Conservation (phyloP, 2,113 vertebrate species). For the Daboia siamensis region DNA sequence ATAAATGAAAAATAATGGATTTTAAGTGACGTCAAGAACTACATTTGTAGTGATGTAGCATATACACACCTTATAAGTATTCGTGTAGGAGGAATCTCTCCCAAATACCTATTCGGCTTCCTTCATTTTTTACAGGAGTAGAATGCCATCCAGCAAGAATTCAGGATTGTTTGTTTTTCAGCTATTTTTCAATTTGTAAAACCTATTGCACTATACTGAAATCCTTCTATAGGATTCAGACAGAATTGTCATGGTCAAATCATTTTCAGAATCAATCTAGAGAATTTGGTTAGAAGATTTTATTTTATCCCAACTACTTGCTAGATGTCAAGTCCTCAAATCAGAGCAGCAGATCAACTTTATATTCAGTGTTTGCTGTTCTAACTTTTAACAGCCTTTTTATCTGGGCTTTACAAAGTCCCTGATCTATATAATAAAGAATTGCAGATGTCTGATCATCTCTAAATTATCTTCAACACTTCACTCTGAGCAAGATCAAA, state of each 20-base stretch:
- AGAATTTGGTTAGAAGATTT: neutral
- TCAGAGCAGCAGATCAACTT: conserved; percentile 49
- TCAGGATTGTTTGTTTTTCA: neutral
- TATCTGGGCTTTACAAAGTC: conserved; percentile 43
- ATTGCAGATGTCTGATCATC: conserved; percentile 23
- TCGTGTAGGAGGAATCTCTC: neutral
- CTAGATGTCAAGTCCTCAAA: conserved; percentile 53
- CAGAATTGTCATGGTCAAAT: neutral
- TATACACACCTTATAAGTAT: neutral
- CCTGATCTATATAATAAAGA: conserved; percentile 37
- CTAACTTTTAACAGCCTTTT: conserved; percentile 30
- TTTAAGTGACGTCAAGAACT: neutral
- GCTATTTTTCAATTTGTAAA: neutral
- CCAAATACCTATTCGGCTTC: neutral
- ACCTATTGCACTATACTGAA: neutral
- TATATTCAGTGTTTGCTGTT: conserved; percentile 25
- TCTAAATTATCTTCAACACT: conserved; percentile 36
- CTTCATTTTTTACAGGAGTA: neutral
- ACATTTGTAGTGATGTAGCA: neutral
- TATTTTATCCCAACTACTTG: conserved; percentile 40
- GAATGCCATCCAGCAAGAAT: neutral
- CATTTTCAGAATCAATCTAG: neutral
- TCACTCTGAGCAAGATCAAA: conserved; percentile 48
- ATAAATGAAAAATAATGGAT: neutral
- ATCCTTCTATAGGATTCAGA: neutral